Base-by-base conservation (phyloP, 2,113 vertebrate genomes). In the Zosterops japonicus region DNA sequence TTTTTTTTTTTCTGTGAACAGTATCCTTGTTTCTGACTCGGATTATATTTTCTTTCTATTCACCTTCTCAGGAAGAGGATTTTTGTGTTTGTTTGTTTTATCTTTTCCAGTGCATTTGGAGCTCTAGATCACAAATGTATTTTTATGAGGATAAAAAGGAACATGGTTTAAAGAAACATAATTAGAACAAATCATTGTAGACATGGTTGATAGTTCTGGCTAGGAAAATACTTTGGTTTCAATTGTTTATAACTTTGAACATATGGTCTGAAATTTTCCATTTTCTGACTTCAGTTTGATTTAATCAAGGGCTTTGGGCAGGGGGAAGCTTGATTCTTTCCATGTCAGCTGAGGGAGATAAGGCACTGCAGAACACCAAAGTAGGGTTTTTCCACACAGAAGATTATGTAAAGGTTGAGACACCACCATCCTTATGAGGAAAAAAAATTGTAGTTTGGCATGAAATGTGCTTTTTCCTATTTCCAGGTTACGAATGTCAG, bases 221-320 rank as follows among this genome's bases (percentile, higher is more conserved):
- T 46, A 77, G 75, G 86, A 95, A 94, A 94, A 83, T 65, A 88
- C 33, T 71, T 94, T 63, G 12, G 49, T 92, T 96, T 92, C 79
- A 90, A 42, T 57, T 95, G 88, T 90, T 95, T 94, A 50, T 80
- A 93, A 59, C 46, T 93, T 92, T 47, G 47, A 92, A 92, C 92
- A 92, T 84, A 90, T 83, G 90, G 88, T 69, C 90, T 86, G 55
- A 93, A 83, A 88, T 74, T 88, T 95, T 95, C 83, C 71, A 46
- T 90, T 85, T 64, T 86, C 90, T 85, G 25, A 72, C 78, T 93
- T 90, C 74, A 85, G 39, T 92, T 75, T 81, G 93, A 83, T 94
- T 95, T 88, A 74, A 75, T 56, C 72, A 84, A 52, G 24, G 42
- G n/a, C 61, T 93, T 89, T 71, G 52, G 52, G 74, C 31, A 39